Evolutionary conservation across 2,888 invertebrate genomes (phyloP).

Genomic region (Ceraclea dissimilis): DNA sequence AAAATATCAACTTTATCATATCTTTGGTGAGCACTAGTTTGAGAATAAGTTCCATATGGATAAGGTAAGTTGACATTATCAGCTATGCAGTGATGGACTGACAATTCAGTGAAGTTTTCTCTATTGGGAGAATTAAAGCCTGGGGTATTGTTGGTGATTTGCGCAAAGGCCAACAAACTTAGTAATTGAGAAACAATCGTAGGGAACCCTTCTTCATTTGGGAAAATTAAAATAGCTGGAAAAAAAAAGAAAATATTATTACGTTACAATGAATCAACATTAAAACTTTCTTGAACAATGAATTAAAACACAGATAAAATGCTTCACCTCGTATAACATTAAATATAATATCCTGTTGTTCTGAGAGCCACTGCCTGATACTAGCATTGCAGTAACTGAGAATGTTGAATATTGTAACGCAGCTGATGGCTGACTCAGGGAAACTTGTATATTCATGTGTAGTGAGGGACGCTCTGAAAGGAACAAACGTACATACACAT

Average conservation of each 20-base stretch:
- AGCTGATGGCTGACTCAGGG: slow-evolving; percentile 50
- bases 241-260: slow-evolving; percentile 19
- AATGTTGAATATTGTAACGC: slow-evolving; percentile 42
- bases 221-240: slow-evolving; percentile 47
- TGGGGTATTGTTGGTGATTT: slow-evolving; percentile 35
- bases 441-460: slow-evolving; percentile 44
- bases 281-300: too few species aligned
- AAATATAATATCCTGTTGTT: slow-evolving; percentile 33
- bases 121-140: slow-evolving; percentile 22
- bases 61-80: slow-evolving; percentile 43
- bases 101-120: slow-evolving; percentile 30
- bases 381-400: slow-evolving; percentile 26
- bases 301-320: background rate
- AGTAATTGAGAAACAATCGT: slow-evolving; percentile 43
- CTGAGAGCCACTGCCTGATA: slow-evolving; percentile 22
- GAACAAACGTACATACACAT: background rate
- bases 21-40: slow-evolving; percentile 36
- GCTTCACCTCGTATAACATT: slow-evolving; percentile 41
- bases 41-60: slow-evolving; percentile 40
- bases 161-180: slow-evolving; percentile 43
- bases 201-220: slow-evolving; percentile 44
- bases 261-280: too few species aligned
- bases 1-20: slow-evolving; percentile 30
- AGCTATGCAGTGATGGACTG: slow-evolving; percentile 41
- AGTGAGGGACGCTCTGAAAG: slow-evolving; percentile 43